Conservation (phyloP, 2,113 vertebrate genomes). For the Ancistrus triradiatus region DNA sequence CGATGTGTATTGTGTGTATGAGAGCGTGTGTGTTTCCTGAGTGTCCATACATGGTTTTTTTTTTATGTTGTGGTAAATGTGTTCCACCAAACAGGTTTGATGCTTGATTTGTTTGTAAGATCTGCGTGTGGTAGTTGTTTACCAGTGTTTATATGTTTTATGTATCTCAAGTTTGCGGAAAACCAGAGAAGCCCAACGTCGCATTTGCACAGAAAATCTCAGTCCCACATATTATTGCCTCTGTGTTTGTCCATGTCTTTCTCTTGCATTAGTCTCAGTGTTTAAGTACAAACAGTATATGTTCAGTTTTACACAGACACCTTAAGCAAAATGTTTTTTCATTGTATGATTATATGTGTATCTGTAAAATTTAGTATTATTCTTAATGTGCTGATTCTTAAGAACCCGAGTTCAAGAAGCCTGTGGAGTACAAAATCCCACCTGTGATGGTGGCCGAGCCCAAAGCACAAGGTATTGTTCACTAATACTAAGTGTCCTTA, state of each 20-base stretch:
- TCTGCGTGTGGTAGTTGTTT: constrained; percentile 22
- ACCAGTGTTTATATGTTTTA: constrained; percentile 55
- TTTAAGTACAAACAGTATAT: too few relatives aligned
- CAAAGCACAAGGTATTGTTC: constrained; percentile 76
- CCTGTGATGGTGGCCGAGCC: constrained; percentile 51
- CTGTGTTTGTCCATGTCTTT: constrained; percentile 11
- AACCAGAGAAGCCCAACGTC: constrained; percentile 44
- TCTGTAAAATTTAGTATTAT: constrained; percentile 5
- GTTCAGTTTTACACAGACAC: too few relatives aligned
- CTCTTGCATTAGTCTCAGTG: too few relatives aligned
- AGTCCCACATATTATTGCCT: constrained; percentile 52
- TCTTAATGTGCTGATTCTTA: constrained; percentile 47
- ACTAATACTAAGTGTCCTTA: constrained; percentile 6
- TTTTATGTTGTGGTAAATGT: neutral
- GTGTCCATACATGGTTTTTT: neutral
- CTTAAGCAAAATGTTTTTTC: too few relatives aligned
- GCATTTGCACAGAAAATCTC: constrained; percentile 25
- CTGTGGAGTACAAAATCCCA: constrained; percentile 52
- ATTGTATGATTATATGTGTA: neutral
- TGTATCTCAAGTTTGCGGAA: constrained; percentile 53
- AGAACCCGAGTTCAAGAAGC: constrained; percentile 63
- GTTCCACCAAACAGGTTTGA: too few relatives aligned
- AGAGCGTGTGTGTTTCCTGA: neutral
- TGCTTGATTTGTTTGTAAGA: too few relatives aligned
- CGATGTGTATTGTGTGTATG: neutral